Evolutionary conservation across 2,797 vertebrate species (phyloP), one percentile per base, ranked within the genome.

Genomic region (Ctenopoma multispine): DNA sequence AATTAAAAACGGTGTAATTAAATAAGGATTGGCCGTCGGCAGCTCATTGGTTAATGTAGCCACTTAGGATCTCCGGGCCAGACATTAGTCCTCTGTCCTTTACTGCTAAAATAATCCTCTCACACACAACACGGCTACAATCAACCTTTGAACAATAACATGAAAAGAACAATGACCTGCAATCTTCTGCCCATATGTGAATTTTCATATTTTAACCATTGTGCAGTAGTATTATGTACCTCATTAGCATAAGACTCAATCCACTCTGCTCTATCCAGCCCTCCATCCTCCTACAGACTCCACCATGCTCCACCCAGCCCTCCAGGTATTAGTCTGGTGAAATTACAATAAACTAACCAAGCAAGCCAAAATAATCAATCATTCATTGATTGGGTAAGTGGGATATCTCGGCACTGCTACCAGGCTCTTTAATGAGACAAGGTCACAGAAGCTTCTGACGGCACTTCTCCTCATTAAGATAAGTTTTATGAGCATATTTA

Each of bases 1-100:
- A 82, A 87, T 90, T 87, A 87, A 81, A 85, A 85, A 79, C 69
- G 43, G 40, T 24, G 75, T 84, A 72, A 82, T 88, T 82, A 84
- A 75, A 77, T 78, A 74, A 79, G 67, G 66, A 78, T 79, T 17
- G 44, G 65, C 48, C 60, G 75, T 69, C 85, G 63, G 75, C 79
- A 79, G 79, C 75, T 79, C 59, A 71, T 65, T 56, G 59, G 74
- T 74, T 84, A 63, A 63, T 79, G 59, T 74, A 74, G 51, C 71
- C 20, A 5, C 9, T 3, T 1, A 63, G 43, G 54, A 49, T 86
- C 80, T 72, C 18, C 7, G 21, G 58, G 64, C 61, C 27, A 68
- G 57, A 69, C 75, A 61, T 60, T 51, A 62, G 53, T 74, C 36
- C 18, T 59, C 20, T 59, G 57, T 65, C 72, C 54, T 56, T 77